Conservation (phyloP, 2,888 invertebrate species). For the Netelia melanura region DNA sequence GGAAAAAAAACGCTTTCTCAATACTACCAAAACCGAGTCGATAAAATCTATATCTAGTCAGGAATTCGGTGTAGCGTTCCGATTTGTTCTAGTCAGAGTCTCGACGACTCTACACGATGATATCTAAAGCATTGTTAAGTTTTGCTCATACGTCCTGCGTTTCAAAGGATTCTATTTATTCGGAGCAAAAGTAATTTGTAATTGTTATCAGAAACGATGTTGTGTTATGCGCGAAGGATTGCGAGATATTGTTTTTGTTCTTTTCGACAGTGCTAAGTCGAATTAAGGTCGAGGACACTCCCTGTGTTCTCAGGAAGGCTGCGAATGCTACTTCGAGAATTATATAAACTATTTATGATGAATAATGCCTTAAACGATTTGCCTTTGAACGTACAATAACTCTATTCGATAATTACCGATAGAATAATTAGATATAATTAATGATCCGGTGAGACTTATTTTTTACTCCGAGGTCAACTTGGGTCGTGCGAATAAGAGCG, state of each 20-base stretch:
- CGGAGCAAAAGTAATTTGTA: constrained; percentile 69
- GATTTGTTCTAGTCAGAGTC: constrained; percentile 68
- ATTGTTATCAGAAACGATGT: constrained; percentile 57
- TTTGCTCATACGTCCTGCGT: constrained; percentile 69
- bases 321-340: constrained; percentile 51
- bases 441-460: not conserved
- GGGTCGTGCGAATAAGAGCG: not conserved
- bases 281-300: too few relatives aligned
- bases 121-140: constrained; percentile 74
- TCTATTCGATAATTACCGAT: constrained; percentile 32
- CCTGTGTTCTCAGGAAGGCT: constrained; percentile 33
- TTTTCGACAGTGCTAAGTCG: constrained; percentile 51
- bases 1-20: constrained; percentile 30
- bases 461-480: not conserved
- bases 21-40: constrained; percentile 9
- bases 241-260: constrained; percentile 47
- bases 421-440: not conserved
- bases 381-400: constrained; percentile 59
- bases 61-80: constrained; percentile 67
- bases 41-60: constrained; percentile 71
- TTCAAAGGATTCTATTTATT: constrained; percentile 64
- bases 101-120: constrained; percentile 44
- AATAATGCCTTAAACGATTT: constrained; percentile 66
- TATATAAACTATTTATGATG: constrained; percentile 34
- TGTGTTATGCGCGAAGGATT: constrained; percentile 48